A percentile compares a stretch with the other conserved stretches of the same genome.
These are phyloP conservation scores for Neomonachus schauinslandi DNA, from an alignment of 2,113 vertebrate genomes.

Conservation along the genomic window DNA sequence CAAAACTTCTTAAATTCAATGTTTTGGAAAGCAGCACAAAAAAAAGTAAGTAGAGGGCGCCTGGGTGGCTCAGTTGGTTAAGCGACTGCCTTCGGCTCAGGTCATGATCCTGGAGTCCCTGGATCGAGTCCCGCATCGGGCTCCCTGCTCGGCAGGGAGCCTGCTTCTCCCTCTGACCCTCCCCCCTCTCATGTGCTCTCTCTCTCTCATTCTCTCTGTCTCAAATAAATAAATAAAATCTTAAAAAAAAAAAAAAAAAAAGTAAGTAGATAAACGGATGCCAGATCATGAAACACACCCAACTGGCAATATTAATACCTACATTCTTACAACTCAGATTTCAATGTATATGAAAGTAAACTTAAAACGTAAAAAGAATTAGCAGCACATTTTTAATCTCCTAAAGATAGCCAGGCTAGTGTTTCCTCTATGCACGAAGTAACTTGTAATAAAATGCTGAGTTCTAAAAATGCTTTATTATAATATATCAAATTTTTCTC, in stretches of 20 bases:
- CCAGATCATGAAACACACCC: neutral
- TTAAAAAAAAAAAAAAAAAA: conserved; percentile 9
- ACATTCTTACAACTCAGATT: neutral
- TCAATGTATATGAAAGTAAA: neutral
- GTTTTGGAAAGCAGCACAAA: neutral
- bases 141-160: no score
- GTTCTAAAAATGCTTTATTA: conserved; percentile 15
- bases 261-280: neutral
- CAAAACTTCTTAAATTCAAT: conserved; percentile 26
- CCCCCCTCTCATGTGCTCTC: no score
- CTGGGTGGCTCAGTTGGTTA: no score
- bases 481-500: conserved; percentile 39
- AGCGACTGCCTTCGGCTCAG: no score
- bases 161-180: no score
- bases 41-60: neutral
- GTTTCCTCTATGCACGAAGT: neutral
- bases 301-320: conserved; percentile 1
- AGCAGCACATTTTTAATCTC: neutral
- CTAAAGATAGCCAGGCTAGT: neutral
- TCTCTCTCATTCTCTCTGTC: no score
- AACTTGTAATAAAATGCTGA: neutral
- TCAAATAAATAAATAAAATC: no score
- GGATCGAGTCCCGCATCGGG: no score
- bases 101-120: no score
- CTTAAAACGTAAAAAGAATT: conserved; percentile 2